Evolutionary conservation across 2,113 vertebrate species (phyloP).

Genomic region (Plectropomus leopardus): DNA sequence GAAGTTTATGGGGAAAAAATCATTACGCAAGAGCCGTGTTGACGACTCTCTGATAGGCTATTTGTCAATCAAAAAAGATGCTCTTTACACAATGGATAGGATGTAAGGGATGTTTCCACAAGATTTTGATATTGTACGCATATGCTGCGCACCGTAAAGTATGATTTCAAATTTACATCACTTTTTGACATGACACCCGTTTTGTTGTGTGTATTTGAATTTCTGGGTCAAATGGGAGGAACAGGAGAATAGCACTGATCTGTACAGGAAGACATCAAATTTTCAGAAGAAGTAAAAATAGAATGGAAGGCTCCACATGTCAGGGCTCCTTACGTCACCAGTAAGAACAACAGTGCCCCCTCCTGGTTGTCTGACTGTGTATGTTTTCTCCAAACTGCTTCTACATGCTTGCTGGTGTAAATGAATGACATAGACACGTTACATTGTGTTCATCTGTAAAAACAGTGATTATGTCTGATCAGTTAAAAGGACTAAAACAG

Average conservation of each 20-base stretch:
- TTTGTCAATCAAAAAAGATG: not conserved
- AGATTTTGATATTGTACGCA: not conserved
- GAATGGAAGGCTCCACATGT: conserved; percentile 26
- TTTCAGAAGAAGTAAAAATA: conserved; percentile 76
- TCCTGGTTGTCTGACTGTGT: conserved; percentile 17
- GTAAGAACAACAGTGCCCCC: conserved; percentile 73
- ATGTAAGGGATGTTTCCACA: not conserved
- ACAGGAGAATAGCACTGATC: conserved; percentile 58
- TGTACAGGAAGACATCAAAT: conserved; percentile 63
- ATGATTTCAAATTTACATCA: conserved; percentile 15
- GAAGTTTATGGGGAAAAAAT: not conserved
- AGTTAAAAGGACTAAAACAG: conserved; percentile 13
- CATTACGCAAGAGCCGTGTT: not conserved
- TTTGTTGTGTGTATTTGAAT: conserved; percentile 43
- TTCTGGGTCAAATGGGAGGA: conserved; percentile 66
- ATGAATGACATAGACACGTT: conserved; percentile 5
- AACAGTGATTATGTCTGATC: conserved; percentile 11
- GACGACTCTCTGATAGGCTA: not conserved
- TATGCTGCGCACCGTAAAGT: not conserved
- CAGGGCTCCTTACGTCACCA: conserved; percentile 25
- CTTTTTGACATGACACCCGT: conserved; percentile 31
- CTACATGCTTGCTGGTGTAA: not conserved
- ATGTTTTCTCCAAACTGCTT: not conserved
- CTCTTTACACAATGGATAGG: not conserved
- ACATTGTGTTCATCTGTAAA: not conserved